Evolutionary conservation across 2,113 vertebrate species (phyloP), one percentile per base, ranked within the genome.

Genomic region (Mugil cephalus): DNA sequence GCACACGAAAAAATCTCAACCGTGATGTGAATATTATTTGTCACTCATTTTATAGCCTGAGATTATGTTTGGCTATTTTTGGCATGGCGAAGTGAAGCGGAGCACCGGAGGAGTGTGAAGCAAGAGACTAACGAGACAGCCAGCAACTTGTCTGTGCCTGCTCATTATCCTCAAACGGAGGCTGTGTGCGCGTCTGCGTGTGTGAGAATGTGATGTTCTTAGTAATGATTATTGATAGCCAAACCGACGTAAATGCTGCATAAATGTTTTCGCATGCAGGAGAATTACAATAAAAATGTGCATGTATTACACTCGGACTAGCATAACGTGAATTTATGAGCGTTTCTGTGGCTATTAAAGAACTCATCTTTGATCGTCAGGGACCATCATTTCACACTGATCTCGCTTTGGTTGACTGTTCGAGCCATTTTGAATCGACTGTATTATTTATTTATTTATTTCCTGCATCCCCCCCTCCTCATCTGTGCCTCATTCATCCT

Each of bases 51-150:
- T 46, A 35, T 42, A 38, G 68, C 24, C 21, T 48, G 0, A 53
- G 50, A 64, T 64, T 24, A 38, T 59, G 21, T 65, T 67, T 69
- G 53, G 73, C 45, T 81, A 60, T 87, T 81, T 80, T 61, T 55
- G 77, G 70, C 40, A 38, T 17, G 0, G 24, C 56, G 39, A 56
- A 67, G 47, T 38, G 50, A 65, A 58, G 69, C 56, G 50, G 60
- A 58, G 69, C 56, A 15, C 43, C 24, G 63, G 61, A 15, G 38
- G 62, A 63, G 74, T 61, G 80, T 66, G 61, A 77, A n/a, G 47
- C 7, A 0, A 55, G 62, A 69, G 61, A 65, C 69, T 55, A 77
- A 76, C 42, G 65, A 60, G 71, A 47, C 62, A 73, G 69, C 46
- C 39, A 66, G 17, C 55, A 64, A 69, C 58, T 61, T 70, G 45